A percentile compares a stretch with the other conserved stretches of the same genome.
These are phyloP conservation scores for Epinephelus fuscoguttatus DNA, from an alignment of 2,113 vertebrate species.

Conservation along the genomic window DNA sequence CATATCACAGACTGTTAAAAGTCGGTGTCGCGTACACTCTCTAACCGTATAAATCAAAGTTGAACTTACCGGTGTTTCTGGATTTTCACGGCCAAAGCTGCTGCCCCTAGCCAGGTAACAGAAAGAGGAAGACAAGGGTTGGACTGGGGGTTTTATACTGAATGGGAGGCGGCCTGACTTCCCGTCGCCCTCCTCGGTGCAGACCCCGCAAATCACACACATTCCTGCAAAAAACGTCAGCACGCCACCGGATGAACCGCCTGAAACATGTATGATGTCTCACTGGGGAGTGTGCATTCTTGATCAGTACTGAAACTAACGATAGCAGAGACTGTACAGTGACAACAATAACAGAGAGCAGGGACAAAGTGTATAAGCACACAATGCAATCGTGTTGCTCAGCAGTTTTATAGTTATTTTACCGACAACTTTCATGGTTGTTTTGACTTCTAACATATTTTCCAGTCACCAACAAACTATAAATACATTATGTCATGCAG, in stretches of 20 bases:
- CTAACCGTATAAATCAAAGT: neutral
- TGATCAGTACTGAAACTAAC: neutral
- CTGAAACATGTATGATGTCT: slow-evolving; percentile 32
- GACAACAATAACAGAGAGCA: too few relatives aligned
- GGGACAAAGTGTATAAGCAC: neutral
- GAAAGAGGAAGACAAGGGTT: slow-evolving; percentile 82
- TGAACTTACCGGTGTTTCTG: slow-evolving; percentile 82
- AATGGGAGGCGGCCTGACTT: slow-evolving; percentile 76
- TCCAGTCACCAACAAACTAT: neutral
- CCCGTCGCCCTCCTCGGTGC: slow-evolving; percentile 66
- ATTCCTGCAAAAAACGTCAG: slow-evolving; percentile 84
- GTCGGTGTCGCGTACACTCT: rapidly evolving
- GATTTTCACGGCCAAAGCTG: slow-evolving; percentile 80
- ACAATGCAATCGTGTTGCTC: neutral
- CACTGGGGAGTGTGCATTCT: neutral
- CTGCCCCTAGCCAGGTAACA: slow-evolving; percentile 89
- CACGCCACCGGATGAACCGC: slow-evolving; percentile 59
- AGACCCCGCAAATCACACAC: slow-evolving; percentile 83
- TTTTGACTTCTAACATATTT: too few relatives aligned
- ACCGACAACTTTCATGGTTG: neutral
- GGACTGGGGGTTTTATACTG: slow-evolving; percentile 81
- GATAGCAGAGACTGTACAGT: rapidly evolving
- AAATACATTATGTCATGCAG: neutral
- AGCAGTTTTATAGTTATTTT: neutral
- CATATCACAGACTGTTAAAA: neutral